Percentiles rank a stretch among this genome's conserved stretches.
phyloP scores from a whole-genome alignment of 2,888 invertebrate genomes.

The Helleia helle region DNA sequence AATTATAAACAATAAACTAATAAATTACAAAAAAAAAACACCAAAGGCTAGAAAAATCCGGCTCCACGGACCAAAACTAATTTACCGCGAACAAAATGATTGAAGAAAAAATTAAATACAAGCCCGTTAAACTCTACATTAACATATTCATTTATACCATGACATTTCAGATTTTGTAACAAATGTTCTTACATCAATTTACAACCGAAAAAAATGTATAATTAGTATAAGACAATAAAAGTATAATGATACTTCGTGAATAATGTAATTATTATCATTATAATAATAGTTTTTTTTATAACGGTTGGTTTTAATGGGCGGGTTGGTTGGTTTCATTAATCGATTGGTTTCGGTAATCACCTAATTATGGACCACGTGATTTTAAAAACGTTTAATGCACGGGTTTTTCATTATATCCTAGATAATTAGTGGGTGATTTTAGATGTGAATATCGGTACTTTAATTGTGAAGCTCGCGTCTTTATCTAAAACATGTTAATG shows the following conservation, averaged over 20 bases:
- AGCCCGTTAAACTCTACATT: slow-evolving; percentile 61
- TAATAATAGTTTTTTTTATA: slow-evolving; percentile 68
- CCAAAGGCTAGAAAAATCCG: slow-evolving; percentile 47
- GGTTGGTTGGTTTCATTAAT: slow-evolving; percentile 68
- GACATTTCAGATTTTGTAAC: slow-evolving; percentile 73
- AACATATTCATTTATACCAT: slow-evolving; percentile 71
- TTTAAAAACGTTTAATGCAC: slow-evolving; percentile 58
- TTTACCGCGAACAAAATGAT: slow-evolving; percentile 64
- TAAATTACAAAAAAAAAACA: slow-evolving; percentile 26
- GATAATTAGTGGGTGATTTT: slow-evolving; percentile 35
- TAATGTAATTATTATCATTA: slow-evolving; percentile 73
- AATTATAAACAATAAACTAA: slow-evolving; percentile 40
- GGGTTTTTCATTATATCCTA: slow-evolving; percentile 21
- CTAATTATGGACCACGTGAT: slow-evolving; percentile 68
- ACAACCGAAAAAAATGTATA: slow-evolving; percentile 71
- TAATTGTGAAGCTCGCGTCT: no score
- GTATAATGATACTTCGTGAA: slow-evolving; percentile 73
- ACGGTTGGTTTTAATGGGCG: slow-evolving; percentile 62
- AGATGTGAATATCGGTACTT: no score
- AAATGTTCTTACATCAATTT: slow-evolving; percentile 72
- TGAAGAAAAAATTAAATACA: slow-evolving; percentile 27
- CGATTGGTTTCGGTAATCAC: slow-evolving; percentile 73
- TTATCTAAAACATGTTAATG: no score
- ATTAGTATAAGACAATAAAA: slow-evolving; percentile 74
- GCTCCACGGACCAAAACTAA: slow-evolving; percentile 58